Evolutionary conservation across 2,113 vertebrate genomes (phyloP).

Genomic region (Trematomus loennbergii): DNA sequence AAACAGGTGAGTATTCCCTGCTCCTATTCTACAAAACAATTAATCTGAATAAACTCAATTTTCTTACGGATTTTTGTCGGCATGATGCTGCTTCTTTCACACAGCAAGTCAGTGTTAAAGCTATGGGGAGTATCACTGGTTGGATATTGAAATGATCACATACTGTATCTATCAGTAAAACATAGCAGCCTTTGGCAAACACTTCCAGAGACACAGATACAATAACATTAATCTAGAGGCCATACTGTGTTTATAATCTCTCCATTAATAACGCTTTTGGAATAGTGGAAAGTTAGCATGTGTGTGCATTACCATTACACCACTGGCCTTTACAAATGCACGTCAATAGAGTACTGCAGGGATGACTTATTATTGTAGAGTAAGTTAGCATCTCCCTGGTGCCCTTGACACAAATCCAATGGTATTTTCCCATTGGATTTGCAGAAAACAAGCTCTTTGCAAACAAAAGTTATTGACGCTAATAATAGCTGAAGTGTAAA

Average conservation of each 20-base stretch:
- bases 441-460: too few relatives aligned
- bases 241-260: background rate
- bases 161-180: background rate
- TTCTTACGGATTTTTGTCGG: background rate
- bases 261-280: constrained; percentile 13
- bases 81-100: background rate
- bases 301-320: constrained; percentile 38
- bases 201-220: background rate
- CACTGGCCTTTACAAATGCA: constrained; percentile 56
- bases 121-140: too few relatives aligned
- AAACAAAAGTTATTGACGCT: too few relatives aligned
- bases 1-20: background rate
- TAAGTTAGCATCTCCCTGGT: too few relatives aligned
- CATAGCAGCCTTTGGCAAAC: background rate
- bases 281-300: background rate
- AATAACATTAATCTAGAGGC: background rate
- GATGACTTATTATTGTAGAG: too few relatives aligned
- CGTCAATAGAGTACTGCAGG: too few relatives aligned
- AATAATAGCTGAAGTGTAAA: too few relatives aligned
- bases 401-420: too few relatives aligned
- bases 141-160: too few relatives aligned
- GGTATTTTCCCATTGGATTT: too few relatives aligned
- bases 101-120: too few relatives aligned
- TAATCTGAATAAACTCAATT: background rate
- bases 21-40: background rate